A percentile compares a stretch with the other conserved stretches of the same genome.
These are phyloP conservation scores for Cryptotis parvus DNA, from an alignment of 2,113 vertebrate genomes.

Conservation along the genomic window DNA sequence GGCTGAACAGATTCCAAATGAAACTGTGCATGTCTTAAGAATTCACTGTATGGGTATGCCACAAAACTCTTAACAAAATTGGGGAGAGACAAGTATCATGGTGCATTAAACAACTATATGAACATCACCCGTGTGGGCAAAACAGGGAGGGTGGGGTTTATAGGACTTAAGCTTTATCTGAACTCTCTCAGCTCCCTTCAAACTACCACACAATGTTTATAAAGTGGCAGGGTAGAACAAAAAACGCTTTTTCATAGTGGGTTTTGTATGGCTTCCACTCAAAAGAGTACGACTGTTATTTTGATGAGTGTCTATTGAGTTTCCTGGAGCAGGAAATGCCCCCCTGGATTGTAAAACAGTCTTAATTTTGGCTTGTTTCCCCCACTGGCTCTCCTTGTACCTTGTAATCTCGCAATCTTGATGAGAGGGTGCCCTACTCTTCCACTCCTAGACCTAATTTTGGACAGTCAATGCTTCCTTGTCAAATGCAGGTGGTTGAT, in stretches of 20 bases:
- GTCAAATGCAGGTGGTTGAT: not conserved
- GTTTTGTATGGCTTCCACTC: constrained; percentile 60
- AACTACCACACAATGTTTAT: constrained; percentile 54
- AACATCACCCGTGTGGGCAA: not conserved
- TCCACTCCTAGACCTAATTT: constrained; percentile 23
- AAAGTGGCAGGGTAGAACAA: constrained; percentile 48
- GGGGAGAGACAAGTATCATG: not conserved
- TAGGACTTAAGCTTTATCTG: constrained; percentile 21
- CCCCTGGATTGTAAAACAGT: not conserved
- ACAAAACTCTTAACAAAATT: not conserved
- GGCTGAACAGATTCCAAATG: constrained; percentile 16
- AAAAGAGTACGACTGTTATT: constrained; percentile 38
- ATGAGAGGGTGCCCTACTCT: not conserved
- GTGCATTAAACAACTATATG: not conserved
- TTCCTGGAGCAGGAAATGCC: not conserved
- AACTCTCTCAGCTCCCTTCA: constrained; percentile 67
- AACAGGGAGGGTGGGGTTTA: not conserved
- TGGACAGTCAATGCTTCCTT: not conserved
- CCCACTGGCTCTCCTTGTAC: not conserved
- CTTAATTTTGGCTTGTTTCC: not conserved
- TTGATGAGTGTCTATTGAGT: constrained; percentile 29
- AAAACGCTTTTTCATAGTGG: constrained; percentile 47
- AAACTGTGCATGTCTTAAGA: not conserved
- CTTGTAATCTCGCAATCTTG: not conserved
- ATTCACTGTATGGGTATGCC: not conserved